These are phyloP conservation scores for Eurystomus gularis DNA, from an alignment of 2,113 vertebrate genomes.

Conservation along the genomic window DNA sequence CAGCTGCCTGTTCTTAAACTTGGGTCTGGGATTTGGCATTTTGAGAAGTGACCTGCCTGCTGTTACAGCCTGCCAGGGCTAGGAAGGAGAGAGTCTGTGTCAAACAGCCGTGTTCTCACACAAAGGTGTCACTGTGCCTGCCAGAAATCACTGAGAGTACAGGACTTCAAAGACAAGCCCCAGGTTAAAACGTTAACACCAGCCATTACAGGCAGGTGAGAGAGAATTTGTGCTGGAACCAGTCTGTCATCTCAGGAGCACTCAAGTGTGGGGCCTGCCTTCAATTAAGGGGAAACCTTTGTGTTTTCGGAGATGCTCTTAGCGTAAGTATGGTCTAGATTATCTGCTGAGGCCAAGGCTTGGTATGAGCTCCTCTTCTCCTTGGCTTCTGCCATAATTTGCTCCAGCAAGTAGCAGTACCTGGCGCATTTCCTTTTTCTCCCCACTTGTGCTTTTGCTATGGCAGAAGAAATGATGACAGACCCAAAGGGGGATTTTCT, in stretches of 20 bases:
- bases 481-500: background rate
- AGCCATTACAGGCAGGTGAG: background rate
- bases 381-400: background rate
- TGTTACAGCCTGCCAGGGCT: background rate
- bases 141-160: background rate
- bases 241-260: background rate
- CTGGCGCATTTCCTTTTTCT: background rate
- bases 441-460: background rate
- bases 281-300: background rate
- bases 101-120: background rate
- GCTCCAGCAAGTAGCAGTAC: background rate
- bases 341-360: background rate
- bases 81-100: background rate
- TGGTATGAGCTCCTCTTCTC: background rate
- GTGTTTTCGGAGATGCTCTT: background rate
- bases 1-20: background rate
- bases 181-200: background rate
- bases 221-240: background rate
- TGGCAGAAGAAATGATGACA: background rate
- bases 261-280: background rate
- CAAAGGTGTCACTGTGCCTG: background rate
- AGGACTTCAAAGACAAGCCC: background rate
- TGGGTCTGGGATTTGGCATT: background rate
- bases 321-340: background rate
- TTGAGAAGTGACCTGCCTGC: background rate